These are phyloP conservation scores for Cantharis flavilabris DNA, from an alignment of 2,888 invertebrate genomes.

Conservation along the genomic window DNA sequence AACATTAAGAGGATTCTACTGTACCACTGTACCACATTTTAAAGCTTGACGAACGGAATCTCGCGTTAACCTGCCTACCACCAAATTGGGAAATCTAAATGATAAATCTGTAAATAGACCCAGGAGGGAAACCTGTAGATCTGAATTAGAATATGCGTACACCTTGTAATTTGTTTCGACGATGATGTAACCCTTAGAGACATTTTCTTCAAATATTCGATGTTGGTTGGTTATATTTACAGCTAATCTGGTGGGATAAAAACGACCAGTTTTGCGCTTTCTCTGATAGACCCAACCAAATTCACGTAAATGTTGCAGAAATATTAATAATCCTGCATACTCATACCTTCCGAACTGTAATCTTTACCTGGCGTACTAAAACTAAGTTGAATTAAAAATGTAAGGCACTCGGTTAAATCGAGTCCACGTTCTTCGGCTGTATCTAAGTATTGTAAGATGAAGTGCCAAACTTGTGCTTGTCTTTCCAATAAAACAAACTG, in stretches of 20 bases:
- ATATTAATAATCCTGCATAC: constrained; percentile 81
- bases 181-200: constrained; percentile 83
- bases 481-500: constrained; percentile 95
- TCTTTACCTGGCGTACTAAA: constrained; percentile 95
- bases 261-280: constrained; percentile 89
- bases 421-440: constrained; percentile 87
- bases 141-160: constrained; percentile 94
- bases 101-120: constrained; percentile 91
- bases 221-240: constrained; percentile 75
- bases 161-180: constrained; percentile 96
- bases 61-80: constrained; percentile 90
- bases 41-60: constrained; percentile 96
- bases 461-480: constrained; percentile 96
- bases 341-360: constrained; percentile 95
- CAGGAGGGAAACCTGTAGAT: constrained; percentile 89
- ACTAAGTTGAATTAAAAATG: constrained; percentile 94
- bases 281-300: constrained; percentile 97
- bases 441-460: constrained; percentile 93
- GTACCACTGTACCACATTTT: constrained; percentile 90
- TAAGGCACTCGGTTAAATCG: constrained; percentile 88
- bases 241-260: constrained; percentile 93
- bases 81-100: constrained; percentile 95
- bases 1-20: too few species aligned
- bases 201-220: constrained; percentile 58
- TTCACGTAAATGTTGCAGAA: constrained; percentile 94